Conservation (phyloP, 2,888 invertebrate species). For the Amaurobius ferox region DNA sequence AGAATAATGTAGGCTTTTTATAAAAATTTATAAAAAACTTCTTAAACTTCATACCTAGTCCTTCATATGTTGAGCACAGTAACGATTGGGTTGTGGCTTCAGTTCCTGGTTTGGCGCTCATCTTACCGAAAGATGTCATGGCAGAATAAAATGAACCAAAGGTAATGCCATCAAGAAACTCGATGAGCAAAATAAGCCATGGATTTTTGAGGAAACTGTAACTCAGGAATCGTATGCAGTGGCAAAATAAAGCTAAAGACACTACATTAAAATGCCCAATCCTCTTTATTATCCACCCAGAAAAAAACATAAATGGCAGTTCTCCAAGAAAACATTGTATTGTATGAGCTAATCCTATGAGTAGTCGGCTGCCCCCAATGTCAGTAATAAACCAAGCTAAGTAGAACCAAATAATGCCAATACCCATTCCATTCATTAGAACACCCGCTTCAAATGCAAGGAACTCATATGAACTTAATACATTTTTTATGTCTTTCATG, state of each 20-base stretch:
- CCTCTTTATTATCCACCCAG: slow-evolving; percentile 76
- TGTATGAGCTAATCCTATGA: slow-evolving; percentile 45
- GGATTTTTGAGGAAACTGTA: slow-evolving; percentile 76
- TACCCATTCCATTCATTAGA: slow-evolving; percentile 44
- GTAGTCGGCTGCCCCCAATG: slow-evolving; percentile 40
- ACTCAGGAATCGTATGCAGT: slow-evolving; percentile 75
- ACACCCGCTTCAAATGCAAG: slow-evolving; percentile 29
- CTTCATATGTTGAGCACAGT: slow-evolving; percentile 92
- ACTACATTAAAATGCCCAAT: slow-evolving; percentile 75
- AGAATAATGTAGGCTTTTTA: too few species aligned
- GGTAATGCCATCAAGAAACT: slow-evolving; percentile 77
- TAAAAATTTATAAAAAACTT: too few species aligned
- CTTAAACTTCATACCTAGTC: slow-evolving; percentile 83
- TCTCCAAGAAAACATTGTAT: slow-evolving; percentile 91
- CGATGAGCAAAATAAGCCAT: slow-evolving; percentile 76
- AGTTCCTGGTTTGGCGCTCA: slow-evolving; percentile 86
- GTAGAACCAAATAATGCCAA: slow-evolving; percentile 55
- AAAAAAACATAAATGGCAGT: slow-evolving; percentile 90
- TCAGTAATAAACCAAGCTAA: slow-evolving; percentile 45
- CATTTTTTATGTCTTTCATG: slow-evolving; percentile 22
- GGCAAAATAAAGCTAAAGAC: slow-evolving; percentile 75
- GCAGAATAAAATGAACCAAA: slow-evolving; percentile 80
- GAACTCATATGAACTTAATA: slow-evolving; percentile 30
- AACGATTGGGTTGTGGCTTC: slow-evolving; percentile 89
- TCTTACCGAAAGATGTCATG: slow-evolving; percentile 91